phyloP scores from a whole-genome alignment of 2,888 invertebrate genomes.

The Balanococcus diminutus region DNA sequence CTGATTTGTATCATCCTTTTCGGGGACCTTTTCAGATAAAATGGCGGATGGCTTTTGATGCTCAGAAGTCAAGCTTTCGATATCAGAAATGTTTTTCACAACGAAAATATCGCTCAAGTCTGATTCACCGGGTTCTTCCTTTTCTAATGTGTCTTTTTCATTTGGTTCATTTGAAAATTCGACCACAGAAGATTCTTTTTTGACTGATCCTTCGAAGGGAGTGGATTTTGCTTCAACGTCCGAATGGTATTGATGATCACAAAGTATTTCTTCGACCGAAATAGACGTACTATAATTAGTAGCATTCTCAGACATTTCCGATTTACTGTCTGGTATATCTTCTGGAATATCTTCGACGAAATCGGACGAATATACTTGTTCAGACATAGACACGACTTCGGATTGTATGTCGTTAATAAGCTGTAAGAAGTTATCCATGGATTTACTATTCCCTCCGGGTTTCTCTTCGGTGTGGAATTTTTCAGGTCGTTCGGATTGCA shows the following conservation, averaged over 20 bases:
- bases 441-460: not conserved
- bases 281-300: constrained; percentile 31
- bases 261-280: constrained; percentile 37
- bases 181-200: not conserved
- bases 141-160: too few species aligned
- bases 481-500: not conserved
- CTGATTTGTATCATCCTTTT: not conserved
- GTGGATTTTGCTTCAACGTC: not conserved
- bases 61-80: constrained; percentile 22
- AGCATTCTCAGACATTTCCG: constrained; percentile 40
- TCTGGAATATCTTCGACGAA: constrained; percentile 45
- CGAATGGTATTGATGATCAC: constrained; percentile 18
- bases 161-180: not conserved
- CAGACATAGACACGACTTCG: constrained; percentile 40
- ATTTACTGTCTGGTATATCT: constrained; percentile 35
- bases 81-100: constrained; percentile 40
- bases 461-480: not conserved
- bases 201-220: not conserved
- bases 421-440: constrained; percentile 7
- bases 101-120: constrained; percentile 1
- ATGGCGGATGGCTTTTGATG: not conserved
- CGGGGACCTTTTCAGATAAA: not conserved
- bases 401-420: constrained; percentile 42
- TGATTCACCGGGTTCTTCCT: not conserved
- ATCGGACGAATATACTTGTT: constrained; percentile 47